Base-by-base conservation (phyloP, 1,140 invertebrate genomes). In the Druon quercuslanigerum region DNA sequence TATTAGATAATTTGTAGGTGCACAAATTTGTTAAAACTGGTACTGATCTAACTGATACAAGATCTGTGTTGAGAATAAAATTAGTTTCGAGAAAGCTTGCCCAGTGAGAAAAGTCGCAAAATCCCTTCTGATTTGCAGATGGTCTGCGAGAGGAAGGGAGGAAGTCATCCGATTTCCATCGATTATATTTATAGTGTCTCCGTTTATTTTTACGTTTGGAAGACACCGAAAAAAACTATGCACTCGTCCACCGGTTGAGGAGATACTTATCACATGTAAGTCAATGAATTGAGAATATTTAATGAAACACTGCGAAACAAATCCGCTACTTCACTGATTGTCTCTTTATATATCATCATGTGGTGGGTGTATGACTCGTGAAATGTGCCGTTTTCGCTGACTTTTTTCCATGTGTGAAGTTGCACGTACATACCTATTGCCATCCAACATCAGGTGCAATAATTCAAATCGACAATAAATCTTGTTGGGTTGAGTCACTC, bases 341-440 rank as follows among this genome's bases (percentile, higher is more conserved):
- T 66, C 60, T 66, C n/a, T 46, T 66, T 66, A 66, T 66, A 33
- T 66, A 25, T 66, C 60, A 66, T 66, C 60, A 66, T 66, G 60
- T 33, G 60, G 60, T 66, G 60, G 60, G 60, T 66, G 60, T 66
- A 66, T 66, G 60, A 66, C 60, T 33, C 25, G 60, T 66, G 25
- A 25, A 33, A 66, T 66, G 60, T 66, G 60, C 40, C 60, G 60
- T 66, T 66, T 66, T 66, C n/a, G 25, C 60, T 66, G 60, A 66
- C 40, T 66, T 25, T 66, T 66, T 66, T 66, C 40, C 40, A 40
- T 66, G 60, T 66, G 20, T 66, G 40, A 66, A 66, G 60, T 66
- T 66, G 40, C 60, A 66, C 60, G 60, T 46, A 46, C 33, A n/a
- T 66, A 33, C 40, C 40, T 66, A 40, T 60, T 66, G 33, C 20